Evolutionary conservation across 2,113 vertebrate species (phyloP), one percentile per base, ranked within the genome.

Genomic region (Corythornis madagascariensis): DNA sequence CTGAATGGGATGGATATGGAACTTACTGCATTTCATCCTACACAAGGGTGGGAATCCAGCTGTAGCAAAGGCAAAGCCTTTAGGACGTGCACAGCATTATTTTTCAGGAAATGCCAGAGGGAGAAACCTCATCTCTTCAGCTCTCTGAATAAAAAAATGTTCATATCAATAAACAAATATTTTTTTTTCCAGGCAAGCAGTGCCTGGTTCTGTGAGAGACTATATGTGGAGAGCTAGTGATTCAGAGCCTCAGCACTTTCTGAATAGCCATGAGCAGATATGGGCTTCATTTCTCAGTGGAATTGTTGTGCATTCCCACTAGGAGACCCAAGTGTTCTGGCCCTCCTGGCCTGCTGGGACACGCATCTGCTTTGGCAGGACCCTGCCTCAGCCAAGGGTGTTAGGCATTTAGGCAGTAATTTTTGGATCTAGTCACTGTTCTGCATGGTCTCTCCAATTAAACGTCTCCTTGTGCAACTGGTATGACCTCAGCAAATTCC

Each of bases 41-140:
- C 18, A 31, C 13, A 42, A 42, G 66, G n/a, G 10, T 89, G 38
- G 17, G 72, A 77, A 83, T 72, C 11, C 33, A 65, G 53, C 20
- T 4, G 0, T 48, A 72, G 26, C 1, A 0, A 48, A 79, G 35
- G 20, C 35, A 22, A 16, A 31, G 28, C 31, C 65, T 84, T 77
- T 38, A 55, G 86, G 86, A 64, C 7, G 8, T 9, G 35, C 60
- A 55, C 3, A 40, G 40, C n/a, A 43, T 67, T 89, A 57, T 82
- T 89, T 91, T 86, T 89, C 74, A 76, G 66, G 71, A 87, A 92
- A 83, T 79, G 24, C 57, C 74, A 26, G 66, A 69, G 42, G 25
- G 24, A 79, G 42, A 59, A 88, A 55, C 43, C 45, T 82, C 31
- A 31, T 82, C 45, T 84, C 21, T 28, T 76, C 2, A 0, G 2